A percentile compares a stretch with the other conserved stretches of the same genome.
phyloP scores from a whole-genome alignment of 1,140 invertebrate species.

The Penaeus japonicus region DNA sequence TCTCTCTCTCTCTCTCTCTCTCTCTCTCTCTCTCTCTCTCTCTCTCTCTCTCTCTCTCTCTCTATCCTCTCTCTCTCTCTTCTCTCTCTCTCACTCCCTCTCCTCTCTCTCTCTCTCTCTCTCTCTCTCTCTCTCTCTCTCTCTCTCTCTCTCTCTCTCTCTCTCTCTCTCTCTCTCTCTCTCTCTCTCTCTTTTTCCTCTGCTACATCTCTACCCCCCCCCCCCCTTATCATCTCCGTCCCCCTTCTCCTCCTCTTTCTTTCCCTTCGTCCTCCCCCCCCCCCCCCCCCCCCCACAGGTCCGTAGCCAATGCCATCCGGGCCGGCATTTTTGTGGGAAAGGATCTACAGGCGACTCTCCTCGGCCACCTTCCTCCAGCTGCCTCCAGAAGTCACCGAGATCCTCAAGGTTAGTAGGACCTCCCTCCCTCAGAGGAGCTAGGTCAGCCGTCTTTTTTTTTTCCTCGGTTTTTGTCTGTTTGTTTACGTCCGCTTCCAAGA shows the following conservation, averaged over 20 bases:
- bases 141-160: background rate
- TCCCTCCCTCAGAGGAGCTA: background rate
- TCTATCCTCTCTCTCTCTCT: no score
- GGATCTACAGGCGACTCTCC: conserved; percentile 89
- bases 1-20: no score
- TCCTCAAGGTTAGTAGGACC: conserved; percentile 79
- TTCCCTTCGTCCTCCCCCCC: conserved; percentile 68
- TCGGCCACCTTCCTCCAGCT: conserved; percentile 87
- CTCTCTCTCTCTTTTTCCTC: background rate
- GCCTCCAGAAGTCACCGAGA: conserved; percentile 83
- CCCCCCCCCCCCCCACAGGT: conserved; percentile 62
- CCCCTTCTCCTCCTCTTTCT: conserved; percentile 65
- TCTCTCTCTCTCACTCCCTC: no score
- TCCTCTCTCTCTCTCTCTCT: no score
- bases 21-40: no score
- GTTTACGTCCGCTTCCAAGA: no score
- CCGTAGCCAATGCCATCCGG: conserved; percentile 96
- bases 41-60: no score
- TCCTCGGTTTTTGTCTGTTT: no score
- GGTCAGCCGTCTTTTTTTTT: background rate
- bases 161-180: background rate
- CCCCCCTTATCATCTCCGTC: no score
- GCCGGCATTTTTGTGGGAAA: conserved; percentile 97
- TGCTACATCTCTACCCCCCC: background rate
- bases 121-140: no score